Percentiles rank a stretch among this genome's conserved stretches.
phyloP scores from a whole-genome alignment of 2,888 invertebrate species.

The Corythucha ciliata region DNA sequence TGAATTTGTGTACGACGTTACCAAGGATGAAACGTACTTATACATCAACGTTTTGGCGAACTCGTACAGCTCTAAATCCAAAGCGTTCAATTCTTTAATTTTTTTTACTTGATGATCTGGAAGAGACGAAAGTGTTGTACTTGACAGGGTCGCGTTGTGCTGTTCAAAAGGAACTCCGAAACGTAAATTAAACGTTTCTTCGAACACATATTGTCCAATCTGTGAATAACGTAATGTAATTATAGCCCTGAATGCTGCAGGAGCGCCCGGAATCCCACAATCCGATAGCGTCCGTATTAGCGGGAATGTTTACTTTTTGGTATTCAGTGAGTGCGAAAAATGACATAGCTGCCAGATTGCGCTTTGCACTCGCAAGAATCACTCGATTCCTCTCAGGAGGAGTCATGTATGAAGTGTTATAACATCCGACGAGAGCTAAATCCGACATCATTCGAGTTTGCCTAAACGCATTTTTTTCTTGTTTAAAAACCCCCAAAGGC shows the following conservation, averaged over 20 bases:
- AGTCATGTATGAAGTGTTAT: constrained; percentile 70
- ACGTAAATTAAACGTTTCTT: constrained; percentile 83
- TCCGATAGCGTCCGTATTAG: too few relatives aligned
- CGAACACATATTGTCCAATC: constrained; percentile 87
- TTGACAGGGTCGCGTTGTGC: constrained; percentile 82
- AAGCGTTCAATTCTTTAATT: constrained; percentile 69
- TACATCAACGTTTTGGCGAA: constrained; percentile 85
- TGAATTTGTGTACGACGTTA: too few relatives aligned
- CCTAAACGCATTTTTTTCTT: constrained; percentile 41
- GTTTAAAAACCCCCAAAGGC: background rate
- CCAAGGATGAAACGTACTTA: constrained; percentile 44
- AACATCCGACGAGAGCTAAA: constrained; percentile 88
- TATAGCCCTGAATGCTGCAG: too few relatives aligned
- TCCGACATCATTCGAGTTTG: constrained; percentile 98
- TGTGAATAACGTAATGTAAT: too few relatives aligned
- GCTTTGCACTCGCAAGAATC: constrained; percentile 89
- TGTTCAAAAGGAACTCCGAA: constrained; percentile 87
- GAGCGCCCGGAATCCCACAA: too few relatives aligned
- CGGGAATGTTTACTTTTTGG: constrained; percentile 70
- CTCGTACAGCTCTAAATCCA: constrained; percentile 87
- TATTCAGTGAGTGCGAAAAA: constrained; percentile 95
- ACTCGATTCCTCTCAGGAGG: constrained; percentile 65
- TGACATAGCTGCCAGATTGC: constrained; percentile 88
- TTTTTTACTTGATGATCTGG: constrained; percentile 62
- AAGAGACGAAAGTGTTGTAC: constrained; percentile 68